These are phyloP conservation scores for Aythya fuligula DNA, from an alignment of 2,797 vertebrate species.

Conservation along the genomic window DNA sequence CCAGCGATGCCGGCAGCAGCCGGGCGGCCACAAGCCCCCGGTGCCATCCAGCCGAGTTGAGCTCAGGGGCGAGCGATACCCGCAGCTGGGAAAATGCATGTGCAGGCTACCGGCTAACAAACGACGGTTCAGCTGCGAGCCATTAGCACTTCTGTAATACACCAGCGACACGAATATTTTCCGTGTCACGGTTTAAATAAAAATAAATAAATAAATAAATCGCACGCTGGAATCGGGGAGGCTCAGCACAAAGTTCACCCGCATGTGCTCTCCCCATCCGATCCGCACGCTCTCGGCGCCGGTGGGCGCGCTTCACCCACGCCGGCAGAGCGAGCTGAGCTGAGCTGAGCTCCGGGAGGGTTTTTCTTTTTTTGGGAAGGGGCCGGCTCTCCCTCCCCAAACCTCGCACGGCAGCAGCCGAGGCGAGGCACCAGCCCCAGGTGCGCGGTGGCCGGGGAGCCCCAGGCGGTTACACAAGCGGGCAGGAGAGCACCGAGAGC, in stretches of 20 bases:
- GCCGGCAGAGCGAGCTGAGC: neutral
- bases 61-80: conserved; percentile 39
- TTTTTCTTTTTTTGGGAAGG: neutral
- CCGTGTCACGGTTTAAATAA: neutral
- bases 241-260: conserved; percentile 27
- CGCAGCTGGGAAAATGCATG: neutral
- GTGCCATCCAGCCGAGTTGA: neutral
- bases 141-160: neutral
- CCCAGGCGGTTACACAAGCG: conserved; percentile 35
- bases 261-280: neutral
- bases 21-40: neutral
- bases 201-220: too few relatives aligned
- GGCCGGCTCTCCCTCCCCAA: neutral
- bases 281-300: neutral
- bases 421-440: too few relatives aligned
- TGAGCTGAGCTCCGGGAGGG: neutral
- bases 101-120: neutral
- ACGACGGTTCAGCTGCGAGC: neutral
- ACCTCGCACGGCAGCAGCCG: neutral
- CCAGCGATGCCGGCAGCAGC: neutral
- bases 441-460: neutral
- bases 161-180: neutral
- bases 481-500: conserved; percentile 37
- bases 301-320: neutral
- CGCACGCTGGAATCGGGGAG: neutral